Conservation (phyloP, 2,888 invertebrate species). For the Caenorhabditis plicata region DNA sequence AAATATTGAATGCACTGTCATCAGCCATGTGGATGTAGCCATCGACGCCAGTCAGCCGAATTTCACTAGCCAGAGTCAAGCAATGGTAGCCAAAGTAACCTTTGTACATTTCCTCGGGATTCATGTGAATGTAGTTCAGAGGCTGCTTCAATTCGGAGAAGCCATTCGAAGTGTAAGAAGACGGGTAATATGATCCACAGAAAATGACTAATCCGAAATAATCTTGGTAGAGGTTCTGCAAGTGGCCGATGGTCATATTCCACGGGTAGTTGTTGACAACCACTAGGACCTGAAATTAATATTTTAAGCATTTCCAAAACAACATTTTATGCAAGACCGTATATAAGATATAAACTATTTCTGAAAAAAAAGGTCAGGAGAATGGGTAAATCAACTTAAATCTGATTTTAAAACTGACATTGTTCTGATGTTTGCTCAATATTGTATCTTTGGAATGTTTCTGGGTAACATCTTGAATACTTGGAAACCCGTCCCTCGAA, state of each 20-base stretch:
- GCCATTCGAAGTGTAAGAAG: background rate
- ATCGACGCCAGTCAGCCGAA: too few species aligned
- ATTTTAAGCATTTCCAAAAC: too few species aligned
- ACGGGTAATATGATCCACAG: slow-evolving; percentile 20
- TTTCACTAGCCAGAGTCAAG: background rate
- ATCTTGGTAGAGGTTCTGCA: slow-evolving; percentile 22
- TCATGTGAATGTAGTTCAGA: slow-evolving; percentile 26
- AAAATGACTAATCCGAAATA: slow-evolving; percentile 24
- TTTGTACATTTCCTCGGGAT: slow-evolving; percentile 12
- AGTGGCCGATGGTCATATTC: slow-evolving; percentile 8
- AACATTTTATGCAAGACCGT: too few species aligned
- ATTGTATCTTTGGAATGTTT: slow-evolving; percentile 4
- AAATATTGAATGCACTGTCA: slow-evolving; percentile 1
- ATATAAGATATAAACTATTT: too few species aligned
- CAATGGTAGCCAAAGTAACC: slow-evolving; percentile 4
- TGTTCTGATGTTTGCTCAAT: background rate
- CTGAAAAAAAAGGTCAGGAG: too few species aligned
- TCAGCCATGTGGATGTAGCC: slow-evolving; percentile 1
- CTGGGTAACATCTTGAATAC: too few species aligned
- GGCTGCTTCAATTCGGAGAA: background rate
- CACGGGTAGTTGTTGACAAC: slow-evolving; percentile 19
- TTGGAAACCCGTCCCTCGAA: background rate
- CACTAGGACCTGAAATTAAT: slow-evolving; percentile 13
- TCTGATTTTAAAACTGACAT: too few species aligned
- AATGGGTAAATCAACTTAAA: too few species aligned